Percentiles rank a stretch among this genome's conserved stretches.
Evolutionary conservation across 2,888 invertebrate species (phyloP).

Genomic region (Adelognathus sp.): DNA sequence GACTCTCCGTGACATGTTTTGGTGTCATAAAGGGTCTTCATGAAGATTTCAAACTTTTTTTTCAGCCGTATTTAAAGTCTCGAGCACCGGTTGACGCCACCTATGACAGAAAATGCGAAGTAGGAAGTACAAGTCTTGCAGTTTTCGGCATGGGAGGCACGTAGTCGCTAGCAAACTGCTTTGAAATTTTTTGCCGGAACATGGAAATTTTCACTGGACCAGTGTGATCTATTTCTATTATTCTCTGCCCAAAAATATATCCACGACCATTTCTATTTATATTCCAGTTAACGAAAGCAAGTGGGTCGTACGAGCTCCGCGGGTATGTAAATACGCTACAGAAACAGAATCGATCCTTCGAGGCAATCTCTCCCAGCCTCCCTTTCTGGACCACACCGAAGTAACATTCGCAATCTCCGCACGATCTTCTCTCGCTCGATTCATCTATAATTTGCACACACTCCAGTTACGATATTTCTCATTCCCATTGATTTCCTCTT

Average conservation of each 20-base stretch:
- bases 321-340: conserved; percentile 1
- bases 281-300: not conserved
- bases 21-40: no score
- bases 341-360: conserved; percentile 18
- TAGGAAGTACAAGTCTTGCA: no score
- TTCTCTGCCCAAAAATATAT: not conserved
- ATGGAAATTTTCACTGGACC: not conserved
- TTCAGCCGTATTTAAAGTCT: no score
- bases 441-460: not conserved
- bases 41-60: no score
- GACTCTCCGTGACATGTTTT: no score
- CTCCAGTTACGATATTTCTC: conserved; percentile 16
- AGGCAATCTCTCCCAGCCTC: conserved; percentile 16
- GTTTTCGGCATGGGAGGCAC: no score
- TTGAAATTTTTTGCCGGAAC: not conserved
- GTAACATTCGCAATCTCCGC: not conserved
- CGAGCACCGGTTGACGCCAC: no score
- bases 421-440: not conserved
- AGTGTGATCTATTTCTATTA: not conserved
- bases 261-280: not conserved
- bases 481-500: conserved; percentile 32
- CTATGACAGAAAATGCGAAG: no score
- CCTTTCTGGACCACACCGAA: not conserved
- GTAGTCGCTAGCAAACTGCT: no score
- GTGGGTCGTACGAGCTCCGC: conserved; percentile 5